Evolutionary conservation across 1,140 invertebrate genomes (phyloP).

Genomic region (Neuroterus valhalla): DNA sequence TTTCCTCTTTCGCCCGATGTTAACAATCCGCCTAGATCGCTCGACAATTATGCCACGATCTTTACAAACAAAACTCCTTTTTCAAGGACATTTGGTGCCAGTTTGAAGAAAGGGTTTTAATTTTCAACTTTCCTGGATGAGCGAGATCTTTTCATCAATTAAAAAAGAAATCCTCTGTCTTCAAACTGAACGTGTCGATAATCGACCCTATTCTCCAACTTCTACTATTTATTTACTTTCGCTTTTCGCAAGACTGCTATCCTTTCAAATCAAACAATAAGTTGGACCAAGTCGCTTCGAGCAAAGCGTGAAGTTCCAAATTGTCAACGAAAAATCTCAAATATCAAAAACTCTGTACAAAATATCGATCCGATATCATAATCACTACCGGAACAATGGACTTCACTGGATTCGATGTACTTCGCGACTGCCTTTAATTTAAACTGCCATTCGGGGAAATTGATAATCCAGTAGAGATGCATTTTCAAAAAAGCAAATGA

Average conservation of each 20-base stretch:
- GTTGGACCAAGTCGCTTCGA: slow-evolving; percentile 6
- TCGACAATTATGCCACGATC: neutral
- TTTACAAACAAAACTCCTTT: neutral
- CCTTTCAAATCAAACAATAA: slow-evolving; percentile 19
- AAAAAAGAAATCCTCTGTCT: neutral
- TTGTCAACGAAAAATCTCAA: slow-evolving; percentile 27
- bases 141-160: neutral
- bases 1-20: neutral
- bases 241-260: slow-evolving; percentile 3
- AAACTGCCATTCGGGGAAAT: neutral
- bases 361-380: slow-evolving; percentile 35
- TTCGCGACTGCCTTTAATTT: slow-evolving; percentile 11
- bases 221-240: slow-evolving; percentile 38
- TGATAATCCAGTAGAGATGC: no score
- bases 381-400: slow-evolving; percentile 24
- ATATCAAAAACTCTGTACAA: slow-evolving; percentile 39
- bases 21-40: neutral
- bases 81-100: neutral
- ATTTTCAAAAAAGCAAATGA: no score
- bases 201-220: slow-evolving; percentile 43
- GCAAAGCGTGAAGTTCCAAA: slow-evolving; percentile 5
- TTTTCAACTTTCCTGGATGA: neutral
- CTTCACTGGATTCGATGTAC: slow-evolving; percentile 19
- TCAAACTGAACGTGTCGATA: slow-evolving; percentile 45
- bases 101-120: neutral